Evolutionary conservation across 2,888 invertebrate genomes (phyloP).

Genomic region (Phragmatobia fuliginosa): DNA sequence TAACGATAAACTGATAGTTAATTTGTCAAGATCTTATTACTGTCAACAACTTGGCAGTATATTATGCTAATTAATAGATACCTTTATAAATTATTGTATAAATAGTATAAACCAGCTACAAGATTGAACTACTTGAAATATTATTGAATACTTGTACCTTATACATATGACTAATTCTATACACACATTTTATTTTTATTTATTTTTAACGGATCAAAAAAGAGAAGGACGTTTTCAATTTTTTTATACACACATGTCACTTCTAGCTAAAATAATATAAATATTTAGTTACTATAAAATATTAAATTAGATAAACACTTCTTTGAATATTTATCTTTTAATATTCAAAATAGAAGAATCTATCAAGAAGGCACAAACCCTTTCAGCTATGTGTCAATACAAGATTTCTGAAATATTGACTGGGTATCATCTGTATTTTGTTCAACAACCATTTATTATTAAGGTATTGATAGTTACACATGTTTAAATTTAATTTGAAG

Average conservation of each 20-base stretch:
- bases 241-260: neutral
- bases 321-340: no score
- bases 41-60: neutral
- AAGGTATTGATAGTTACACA: no score
- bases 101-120: neutral
- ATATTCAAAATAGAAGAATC: neutral
- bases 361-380: neutral
- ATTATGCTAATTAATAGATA: neutral
- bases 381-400: conserved; percentile 15
- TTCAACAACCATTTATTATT: no score
- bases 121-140: neutral
- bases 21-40: neutral
- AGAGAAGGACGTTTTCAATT: no score
- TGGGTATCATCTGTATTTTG: no score
- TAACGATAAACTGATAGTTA: neutral
- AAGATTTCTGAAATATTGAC: no score
- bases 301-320: no score
- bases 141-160: neutral
- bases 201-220: no score
- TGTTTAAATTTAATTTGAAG: no score
- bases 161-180: no score
- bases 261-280: neutral
- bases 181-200: no score
- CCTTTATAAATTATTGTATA: neutral
- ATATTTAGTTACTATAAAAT: no score